A percentile compares a stretch with the other conserved stretches of the same genome.
Evolutionary conservation across 2,797 vertebrate genomes (phyloP).

Genomic region (Psittacula echo): DNA sequence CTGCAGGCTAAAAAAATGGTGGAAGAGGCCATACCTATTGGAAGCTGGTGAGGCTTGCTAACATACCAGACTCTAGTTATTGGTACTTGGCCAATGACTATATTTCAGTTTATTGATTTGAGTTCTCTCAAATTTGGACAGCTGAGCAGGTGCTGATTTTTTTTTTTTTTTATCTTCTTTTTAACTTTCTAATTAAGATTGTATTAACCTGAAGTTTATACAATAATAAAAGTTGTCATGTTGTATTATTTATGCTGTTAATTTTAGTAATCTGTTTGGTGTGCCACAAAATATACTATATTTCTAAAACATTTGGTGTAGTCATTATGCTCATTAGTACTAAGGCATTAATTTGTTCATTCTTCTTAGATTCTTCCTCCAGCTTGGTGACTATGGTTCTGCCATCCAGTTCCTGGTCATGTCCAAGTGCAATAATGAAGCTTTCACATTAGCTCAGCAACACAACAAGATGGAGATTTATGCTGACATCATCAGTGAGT

Average conservation of each 20-base stretch:
- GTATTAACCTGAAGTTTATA: neutral
- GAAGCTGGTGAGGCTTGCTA: neutral
- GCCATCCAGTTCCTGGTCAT: conserved; percentile 97
- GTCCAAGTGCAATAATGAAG: conserved; percentile 96
- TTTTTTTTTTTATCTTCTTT: neutral
- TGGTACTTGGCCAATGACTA: neutral
- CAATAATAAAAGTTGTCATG: neutral
- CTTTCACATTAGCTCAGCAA: conserved; percentile 95
- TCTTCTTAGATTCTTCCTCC: conserved; percentile 89
- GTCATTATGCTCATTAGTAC: neutral
- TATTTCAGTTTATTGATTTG: neutral
- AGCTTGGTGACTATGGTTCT: conserved; percentile 91
- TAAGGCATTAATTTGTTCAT: conserved; percentile 2
- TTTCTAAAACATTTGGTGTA: neutral
- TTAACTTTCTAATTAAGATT: neutral
- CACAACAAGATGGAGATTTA: conserved; percentile 98
- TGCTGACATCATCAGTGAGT: conserved; percentile 93
- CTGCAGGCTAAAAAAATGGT: neutral
- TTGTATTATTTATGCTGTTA: neutral
- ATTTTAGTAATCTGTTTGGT: neutral
- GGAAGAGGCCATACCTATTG: neutral
- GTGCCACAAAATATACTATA: neutral
- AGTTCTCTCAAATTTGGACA: neutral
- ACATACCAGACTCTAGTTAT: neutral
- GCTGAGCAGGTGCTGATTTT: neutral